These are phyloP conservation scores for Bugulina stolonifera DNA, from an alignment of 2,888 invertebrate genomes.

Conservation along the genomic window DNA sequence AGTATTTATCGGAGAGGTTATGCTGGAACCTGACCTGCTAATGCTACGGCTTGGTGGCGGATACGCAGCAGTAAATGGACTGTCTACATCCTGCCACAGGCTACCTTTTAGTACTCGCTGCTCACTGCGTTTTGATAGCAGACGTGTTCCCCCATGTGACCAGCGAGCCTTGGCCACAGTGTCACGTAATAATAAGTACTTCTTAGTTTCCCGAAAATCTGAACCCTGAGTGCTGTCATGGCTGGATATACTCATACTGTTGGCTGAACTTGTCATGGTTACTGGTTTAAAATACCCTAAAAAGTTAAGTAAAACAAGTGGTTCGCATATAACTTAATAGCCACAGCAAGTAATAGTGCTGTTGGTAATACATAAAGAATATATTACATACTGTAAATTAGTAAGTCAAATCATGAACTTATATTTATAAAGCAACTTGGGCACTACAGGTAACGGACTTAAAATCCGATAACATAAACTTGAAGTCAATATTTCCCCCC, in stretches of 20 bases:
- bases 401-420: too few relatives aligned
- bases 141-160: neutral
- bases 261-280: slow-evolving; percentile 7
- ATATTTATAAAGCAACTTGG: too few relatives aligned
- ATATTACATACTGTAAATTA: too few relatives aligned
- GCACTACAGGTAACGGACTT: too few relatives aligned
- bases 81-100: slow-evolving; percentile 20
- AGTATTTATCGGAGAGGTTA: neutral
- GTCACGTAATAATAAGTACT: slow-evolving; percentile 19
- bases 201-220: slow-evolving; percentile 7
- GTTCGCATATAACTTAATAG: too few relatives aligned
- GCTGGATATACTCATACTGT: neutral
- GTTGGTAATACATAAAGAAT: too few relatives aligned
- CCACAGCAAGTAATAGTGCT: too few relatives aligned
- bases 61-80: neutral
- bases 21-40: neutral
- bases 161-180: slow-evolving; percentile 3
- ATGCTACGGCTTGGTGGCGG: neutral
- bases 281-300: too few relatives aligned
- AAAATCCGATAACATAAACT: too few relatives aligned
- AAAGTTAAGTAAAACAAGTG: too few relatives aligned
- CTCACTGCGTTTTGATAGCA: slow-evolving; percentile 14
- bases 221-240: slow-evolving; percentile 14
- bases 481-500: too few relatives aligned
- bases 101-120: slow-evolving; percentile 22